Conservation (phyloP, 2,797 vertebrate species). For the Sebastes itinus region DNA sequence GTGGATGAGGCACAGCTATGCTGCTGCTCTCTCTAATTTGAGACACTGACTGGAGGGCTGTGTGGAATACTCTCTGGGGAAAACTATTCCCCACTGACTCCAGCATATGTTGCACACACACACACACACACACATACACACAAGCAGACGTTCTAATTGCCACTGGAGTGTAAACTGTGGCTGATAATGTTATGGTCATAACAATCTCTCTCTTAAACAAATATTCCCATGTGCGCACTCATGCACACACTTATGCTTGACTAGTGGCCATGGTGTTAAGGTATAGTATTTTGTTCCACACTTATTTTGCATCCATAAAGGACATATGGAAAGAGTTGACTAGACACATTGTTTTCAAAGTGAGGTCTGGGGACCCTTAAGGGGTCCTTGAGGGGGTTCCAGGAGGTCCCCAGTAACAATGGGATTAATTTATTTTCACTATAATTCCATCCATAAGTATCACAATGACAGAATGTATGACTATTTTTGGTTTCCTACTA, state of each 20-base stretch:
- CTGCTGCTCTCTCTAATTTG: conserved; percentile 91
- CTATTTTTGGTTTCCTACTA: background rate
- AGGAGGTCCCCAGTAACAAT: background rate
- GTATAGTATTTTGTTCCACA: background rate
- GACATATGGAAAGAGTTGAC: conserved; percentile 15
- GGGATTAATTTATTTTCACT: background rate
- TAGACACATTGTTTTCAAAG: background rate
- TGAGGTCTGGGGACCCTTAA: background rate
- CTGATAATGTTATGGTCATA: conserved; percentile 85
- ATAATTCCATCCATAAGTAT: background rate
- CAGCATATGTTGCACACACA: conserved; percentile 58
- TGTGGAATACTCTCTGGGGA: conserved; percentile 87
- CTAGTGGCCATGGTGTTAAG: background rate
- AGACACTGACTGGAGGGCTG: conserved; percentile 89
- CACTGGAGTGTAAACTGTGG: conserved; percentile 87
- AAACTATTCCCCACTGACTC: conserved; percentile 74
- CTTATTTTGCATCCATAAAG: conserved; percentile 23
- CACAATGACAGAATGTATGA: background rate
- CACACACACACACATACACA: background rate
- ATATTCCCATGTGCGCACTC: conserved; percentile 21
- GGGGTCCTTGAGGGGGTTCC: background rate
- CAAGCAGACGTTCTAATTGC: conserved; percentile 82
- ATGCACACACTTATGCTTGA: background rate
- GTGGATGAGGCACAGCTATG: conserved; percentile 82
- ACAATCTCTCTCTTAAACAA: conserved; percentile 55